Base-by-base conservation (phyloP, 2,797 vertebrate species). In the Delichon dasypus region DNA sequence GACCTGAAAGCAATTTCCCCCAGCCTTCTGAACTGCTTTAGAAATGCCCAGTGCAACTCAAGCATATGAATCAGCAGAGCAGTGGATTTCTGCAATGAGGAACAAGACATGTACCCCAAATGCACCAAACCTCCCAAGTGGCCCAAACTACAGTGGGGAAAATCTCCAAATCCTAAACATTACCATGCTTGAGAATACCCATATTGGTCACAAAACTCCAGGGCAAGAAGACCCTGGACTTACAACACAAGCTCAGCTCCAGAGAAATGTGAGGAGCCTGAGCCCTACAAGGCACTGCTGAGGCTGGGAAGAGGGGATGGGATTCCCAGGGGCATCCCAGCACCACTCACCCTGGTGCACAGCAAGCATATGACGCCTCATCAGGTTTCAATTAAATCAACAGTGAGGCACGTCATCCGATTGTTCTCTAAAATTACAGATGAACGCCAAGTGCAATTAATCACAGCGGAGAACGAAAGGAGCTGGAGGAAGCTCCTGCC, bases 351-450 rank as follows among this genome's bases (percentile, higher is more conserved):
- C 44, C 86, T 7, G 0, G 68, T 57, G 78, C 91, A 82, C 85
- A 93, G 65, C 92, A 87, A 87, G 85, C 60, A 61, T 32, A 61
- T 20, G 66, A 93, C 0, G 11, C 84, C 67, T 93, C 87, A 91
- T 96, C 92, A 20, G 95, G 82, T 94, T 96, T 94, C 93, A 95
- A 91, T 97, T 94, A 97, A 97, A 80, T n/a, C 79, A 91, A 81
- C 93, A 57, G 13, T 7, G n/a, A 94, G 88, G 76, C 91, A 87
- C 54, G 62, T 97, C 97, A 97, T 92, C 94, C 10, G 6, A 97
- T 92, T 89, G 55, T 34, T 94, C 95, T 96, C 88, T 85, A 67
- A 88, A 97, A 95, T 94, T 95, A 92, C 94, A 96, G 67, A 87
- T 84, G 73, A 68, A 79, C 14, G 5, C 84, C 93, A 96, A 72